Evolutionary conservation across 2,888 invertebrate genomes (phyloP).

Genomic region (Eupithecia pulchellata): DNA sequence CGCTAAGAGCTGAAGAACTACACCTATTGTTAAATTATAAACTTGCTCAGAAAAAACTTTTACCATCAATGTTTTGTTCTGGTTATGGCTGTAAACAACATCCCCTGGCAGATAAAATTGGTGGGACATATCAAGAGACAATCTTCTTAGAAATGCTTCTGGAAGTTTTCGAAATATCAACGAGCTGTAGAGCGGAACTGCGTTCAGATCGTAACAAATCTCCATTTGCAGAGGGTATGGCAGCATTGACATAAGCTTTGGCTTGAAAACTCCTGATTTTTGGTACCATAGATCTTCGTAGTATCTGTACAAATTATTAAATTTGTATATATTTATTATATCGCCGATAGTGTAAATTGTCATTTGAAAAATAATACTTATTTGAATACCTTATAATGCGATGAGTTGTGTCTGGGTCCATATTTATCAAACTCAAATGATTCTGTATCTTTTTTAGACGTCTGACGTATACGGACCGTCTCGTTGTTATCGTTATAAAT

Average conservation of each 20-base stretch:
- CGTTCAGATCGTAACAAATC: slow-evolving; percentile 82
- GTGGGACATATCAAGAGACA: slow-evolving; percentile 81
- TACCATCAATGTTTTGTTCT: slow-evolving; percentile 83
- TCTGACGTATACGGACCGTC: slow-evolving; percentile 75
- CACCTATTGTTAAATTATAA: neutral
- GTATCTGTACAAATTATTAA: slow-evolving; percentile 59
- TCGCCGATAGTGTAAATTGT: neutral
- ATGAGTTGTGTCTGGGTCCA: slow-evolving; percentile 69
- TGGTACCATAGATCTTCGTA: slow-evolving; percentile 83
- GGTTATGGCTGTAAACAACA: slow-evolving; percentile 78
- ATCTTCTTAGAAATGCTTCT: slow-evolving; percentile 80
- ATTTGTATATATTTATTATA: neutral
- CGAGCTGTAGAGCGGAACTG: slow-evolving; percentile 80
- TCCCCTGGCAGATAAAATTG: slow-evolving; percentile 83
- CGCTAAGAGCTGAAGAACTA: neutral
- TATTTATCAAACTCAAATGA: slow-evolving; percentile 74
- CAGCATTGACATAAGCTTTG: slow-evolving; percentile 70
- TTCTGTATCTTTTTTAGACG: slow-evolving; percentile 76
- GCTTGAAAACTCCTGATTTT: slow-evolving; percentile 80
- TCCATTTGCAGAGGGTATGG: slow-evolving; percentile 82
- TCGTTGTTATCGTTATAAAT: slow-evolving; percentile 78
- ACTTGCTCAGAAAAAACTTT: neutral
- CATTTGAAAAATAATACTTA: neutral
- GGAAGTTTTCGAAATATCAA: slow-evolving; percentile 81
- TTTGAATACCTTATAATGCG: slow-evolving; percentile 72